Evolutionary conservation across 2,888 invertebrate genomes (phyloP).

Genomic region (Melanostoma mellinum): DNA sequence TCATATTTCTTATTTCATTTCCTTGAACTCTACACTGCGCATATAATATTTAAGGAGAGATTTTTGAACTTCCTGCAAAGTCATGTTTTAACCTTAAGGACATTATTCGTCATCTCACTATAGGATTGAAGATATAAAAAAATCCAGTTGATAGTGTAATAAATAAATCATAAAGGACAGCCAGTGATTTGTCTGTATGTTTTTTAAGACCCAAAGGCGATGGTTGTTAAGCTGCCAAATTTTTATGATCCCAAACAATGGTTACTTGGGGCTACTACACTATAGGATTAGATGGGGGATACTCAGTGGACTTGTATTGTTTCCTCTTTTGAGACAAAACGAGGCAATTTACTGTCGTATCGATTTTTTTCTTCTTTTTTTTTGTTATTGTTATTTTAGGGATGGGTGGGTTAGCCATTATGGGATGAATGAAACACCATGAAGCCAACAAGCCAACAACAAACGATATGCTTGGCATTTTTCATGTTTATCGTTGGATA

Average conservation of each 20-base stretch:
- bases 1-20: too few species aligned
- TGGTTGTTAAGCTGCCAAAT: constrained; percentile 46
- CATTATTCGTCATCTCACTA: background rate
- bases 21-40: too few species aligned
- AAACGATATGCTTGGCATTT: constrained; percentile 48
- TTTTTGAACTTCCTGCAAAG: too few species aligned
- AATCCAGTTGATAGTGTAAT: constrained; percentile 27
- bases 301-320: constrained; percentile 54
- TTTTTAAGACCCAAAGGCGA: constrained; percentile 17
- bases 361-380: constrained; percentile 41
- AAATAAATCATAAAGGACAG: constrained; percentile 38
- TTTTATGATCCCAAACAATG: constrained; percentile 57
- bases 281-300: constrained; percentile 63
- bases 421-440: constrained; percentile 10
- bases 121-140: constrained; percentile 18
- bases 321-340: constrained; percentile 58
- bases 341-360: constrained; percentile 68
- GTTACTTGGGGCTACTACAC: constrained; percentile 64
- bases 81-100: too few species aligned
- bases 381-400: background rate
- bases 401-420: background rate
- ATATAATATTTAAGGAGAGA: too few species aligned
- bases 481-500: constrained; percentile 48
- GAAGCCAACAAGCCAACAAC: constrained; percentile 2
- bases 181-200: constrained; percentile 34